Base-by-base conservation (phyloP, 2,888 invertebrate species). In the Yponomeuta malinellus region DNA sequence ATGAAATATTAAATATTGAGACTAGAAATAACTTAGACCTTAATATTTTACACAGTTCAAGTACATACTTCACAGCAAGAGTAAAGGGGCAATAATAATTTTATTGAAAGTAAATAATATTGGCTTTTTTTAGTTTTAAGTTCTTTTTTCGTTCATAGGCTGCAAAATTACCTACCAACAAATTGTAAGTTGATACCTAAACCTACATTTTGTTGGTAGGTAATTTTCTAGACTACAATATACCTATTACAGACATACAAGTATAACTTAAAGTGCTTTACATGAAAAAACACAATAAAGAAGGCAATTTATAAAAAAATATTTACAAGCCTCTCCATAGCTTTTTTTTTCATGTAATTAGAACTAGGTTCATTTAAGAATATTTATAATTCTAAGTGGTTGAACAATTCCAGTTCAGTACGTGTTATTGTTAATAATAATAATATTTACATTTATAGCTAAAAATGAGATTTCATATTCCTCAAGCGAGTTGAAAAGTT, bases 241-340 rank as follows among this genome's bases (percentile, higher is more conserved):
- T 10, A 23, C 23, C 23, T 23, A 43, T 15, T 37, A 48, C n/a
- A 70, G 66, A 72, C 31, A 71, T 63, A 70, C 64, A 48, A 65
- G 71, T 72, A 73, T 59, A 72, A 71, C 68, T 69, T 48, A 65
- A 71, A 72, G 69, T 64, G 67, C 70, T 59, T 69, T 59, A 63
- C 71, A 63, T 33, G 1, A 68, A 48, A 71, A 71, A 52, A 65
- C 9, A 29, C 48, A 66, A 65, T 69, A 70, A 33, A 23, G 63
- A 71, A 52, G 48, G 73, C 72, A 70, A 73, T 72, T 71, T 76
- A 78, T 78, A 80, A 77, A 83, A 78, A 82, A 82, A 73, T 90
- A 90, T 90, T 82, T 89, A 90, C 90, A 90, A 87, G 87, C 86
- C 83, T 86, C 86, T 68, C 29, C 48, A 23, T n/a, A 67, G 67